Conservation (phyloP, 2,797 vertebrate genomes). For the Sebastes kiyomatsui region DNA sequence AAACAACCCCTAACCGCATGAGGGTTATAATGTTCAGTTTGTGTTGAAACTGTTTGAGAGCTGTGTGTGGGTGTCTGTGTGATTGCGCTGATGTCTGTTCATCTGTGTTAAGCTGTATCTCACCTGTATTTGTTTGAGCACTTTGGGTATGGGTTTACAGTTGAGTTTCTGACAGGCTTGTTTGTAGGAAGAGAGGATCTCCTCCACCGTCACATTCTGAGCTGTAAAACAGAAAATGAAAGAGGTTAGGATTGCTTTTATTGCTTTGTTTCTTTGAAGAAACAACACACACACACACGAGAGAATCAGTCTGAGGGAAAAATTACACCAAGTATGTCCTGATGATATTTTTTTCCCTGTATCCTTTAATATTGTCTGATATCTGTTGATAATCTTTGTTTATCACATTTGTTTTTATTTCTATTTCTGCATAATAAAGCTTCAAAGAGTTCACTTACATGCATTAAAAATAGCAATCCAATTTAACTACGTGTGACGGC, state of each 20-base stretch:
- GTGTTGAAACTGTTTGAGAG: not conserved
- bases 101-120: slow-evolving; percentile 14
- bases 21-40: not conserved
- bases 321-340: not conserved
- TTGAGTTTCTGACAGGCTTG: slow-evolving; percentile 95
- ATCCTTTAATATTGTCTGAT: not conserved
- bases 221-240: slow-evolving; percentile 78
- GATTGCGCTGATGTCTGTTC: not conserved
- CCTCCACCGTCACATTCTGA: slow-evolving; percentile 93
- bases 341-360: not conserved
- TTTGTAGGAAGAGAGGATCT: slow-evolving; percentile 89
- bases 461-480: not conserved
- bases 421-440: not conserved
- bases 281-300: not conserved
- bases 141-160: slow-evolving; percentile 92
- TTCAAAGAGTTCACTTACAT: not conserved
- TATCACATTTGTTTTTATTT: not conserved
- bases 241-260: slow-evolving; percentile 34
- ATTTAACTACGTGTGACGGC: not conserved
- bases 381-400: not conserved
- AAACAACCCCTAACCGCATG: not conserved
- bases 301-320: not conserved
- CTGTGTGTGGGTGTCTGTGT: not conserved
- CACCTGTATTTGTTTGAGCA: slow-evolving; percentile 95
- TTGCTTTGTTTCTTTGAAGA: not conserved